Conservation (phyloP, 2,113 vertebrate genomes). For the Ptilorrhoa leucosticta region DNA sequence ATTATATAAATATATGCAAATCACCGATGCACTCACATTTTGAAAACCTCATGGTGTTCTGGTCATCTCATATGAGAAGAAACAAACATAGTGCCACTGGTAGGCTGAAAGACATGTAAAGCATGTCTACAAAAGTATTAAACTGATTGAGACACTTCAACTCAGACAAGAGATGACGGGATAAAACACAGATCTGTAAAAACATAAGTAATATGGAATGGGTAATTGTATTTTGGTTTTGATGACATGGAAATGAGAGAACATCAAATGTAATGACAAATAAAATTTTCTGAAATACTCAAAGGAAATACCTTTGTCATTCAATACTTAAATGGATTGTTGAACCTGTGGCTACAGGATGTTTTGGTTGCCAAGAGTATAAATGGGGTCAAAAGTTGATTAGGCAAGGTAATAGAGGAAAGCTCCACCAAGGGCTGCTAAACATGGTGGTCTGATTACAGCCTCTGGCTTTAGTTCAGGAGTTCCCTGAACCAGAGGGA, state of each 20-base stretch:
- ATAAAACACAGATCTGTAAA: not conserved
- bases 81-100: not conserved
- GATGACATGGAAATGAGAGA: not conserved
- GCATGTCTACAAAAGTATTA: not conserved
- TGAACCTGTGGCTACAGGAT: not conserved
- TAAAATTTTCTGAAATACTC: not conserved
- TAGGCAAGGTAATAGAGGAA: not conserved
- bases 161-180: not conserved
- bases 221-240: not conserved
- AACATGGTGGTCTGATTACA: not conserved
- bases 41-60: not conserved
- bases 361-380: not conserved
- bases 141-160: not conserved
- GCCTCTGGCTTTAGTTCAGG: not conserved
- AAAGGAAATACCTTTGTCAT: constrained; percentile 7
- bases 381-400: constrained; percentile 2
- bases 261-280: not conserved
- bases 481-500: not conserved
- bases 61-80: not conserved
- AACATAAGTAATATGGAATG: not conserved
- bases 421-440: not conserved
- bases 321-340: not conserved
- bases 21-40: not conserved
- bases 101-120: not conserved
- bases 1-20: not conserved